Base-by-base conservation (phyloP, 23 tunicate genomes). In the Clavelina lepadiformis region DNA sequence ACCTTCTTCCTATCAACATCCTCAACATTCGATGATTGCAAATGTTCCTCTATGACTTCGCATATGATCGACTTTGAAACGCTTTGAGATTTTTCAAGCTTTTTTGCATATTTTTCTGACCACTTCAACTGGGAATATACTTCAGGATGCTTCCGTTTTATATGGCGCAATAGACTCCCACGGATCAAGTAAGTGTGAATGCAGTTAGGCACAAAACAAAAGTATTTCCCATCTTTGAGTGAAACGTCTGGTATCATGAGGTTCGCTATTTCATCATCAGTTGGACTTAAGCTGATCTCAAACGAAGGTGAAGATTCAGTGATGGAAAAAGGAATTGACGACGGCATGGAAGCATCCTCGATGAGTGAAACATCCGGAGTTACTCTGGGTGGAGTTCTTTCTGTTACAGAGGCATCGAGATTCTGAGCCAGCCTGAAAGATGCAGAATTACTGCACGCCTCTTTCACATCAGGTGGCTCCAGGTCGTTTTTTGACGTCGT, bases 381-480 rank as follows among this genome's bases (percentile, higher is more conserved):
- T n/a, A n/a, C n/a, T n/a, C n/a, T n/a, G n/a, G n/a, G n/a, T n/a
- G n/a, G n/a, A n/a, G n/a, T n/a, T n/a, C n/a, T n/a, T n/a, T 11
- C 11, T 41, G 49, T 8, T 54, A 20, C 47, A 18, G 75, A 68
- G 68, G 75, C 73, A 31, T 67, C 33, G 15, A 20, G 5, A 8
- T 28, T 36, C 8, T 32, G 75, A 78, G 84, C 76, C 76, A 59
- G n/a, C 68, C 57, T 33, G 57, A 46, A 46, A 46, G 66, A 1
- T 55, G 65, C 57, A 53, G 47, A 1, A 3, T n/a, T 27, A 61
- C 59, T 47, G 75, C 73, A 1, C 2, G 75, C 84, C 84, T 68
- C 84, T 5, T 21, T 1, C 0, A 34, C 58, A 32, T 51, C 84
- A 78, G 84, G 68, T 78, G 84, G 75, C 84, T 57, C 84, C 38